Percentiles rank a stretch among this genome's conserved stretches.
phyloP scores from a whole-genome alignment of 2,888 invertebrate species.

The Rosalia funebris region DNA sequence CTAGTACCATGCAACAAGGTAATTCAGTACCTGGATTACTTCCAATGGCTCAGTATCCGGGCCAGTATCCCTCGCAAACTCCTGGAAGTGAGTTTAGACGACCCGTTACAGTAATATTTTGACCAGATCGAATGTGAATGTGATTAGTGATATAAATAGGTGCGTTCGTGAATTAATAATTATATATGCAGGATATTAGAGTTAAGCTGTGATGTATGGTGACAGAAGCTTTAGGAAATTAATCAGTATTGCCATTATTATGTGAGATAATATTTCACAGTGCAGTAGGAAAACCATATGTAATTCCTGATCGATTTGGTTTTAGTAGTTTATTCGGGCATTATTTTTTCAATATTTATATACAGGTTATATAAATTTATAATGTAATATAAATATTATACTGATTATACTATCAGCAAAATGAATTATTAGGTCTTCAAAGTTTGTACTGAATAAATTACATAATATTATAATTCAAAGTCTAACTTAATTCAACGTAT shows the following conservation, averaged over 20 bases:
- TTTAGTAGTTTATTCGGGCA: too few species aligned
- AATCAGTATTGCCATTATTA: constrained; percentile 23
- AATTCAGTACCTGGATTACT: constrained; percentile 67
- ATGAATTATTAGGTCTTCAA: too few species aligned
- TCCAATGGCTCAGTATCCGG: constrained; percentile 75
- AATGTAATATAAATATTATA: too few species aligned
- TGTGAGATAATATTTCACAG: constrained; percentile 8
- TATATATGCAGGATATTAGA: constrained; percentile 19
- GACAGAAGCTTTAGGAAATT: constrained; percentile 21
- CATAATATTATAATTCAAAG: too few species aligned
- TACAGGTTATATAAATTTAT: too few species aligned
- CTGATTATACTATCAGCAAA: too few species aligned
- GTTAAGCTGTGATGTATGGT: constrained; percentile 25
- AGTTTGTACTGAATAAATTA: too few species aligned
- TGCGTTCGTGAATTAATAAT: constrained; percentile 21
- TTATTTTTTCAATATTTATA: too few species aligned
- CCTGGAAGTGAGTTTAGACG: constrained; percentile 76
- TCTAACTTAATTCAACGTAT: too few species aligned
- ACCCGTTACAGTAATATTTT: constrained; percentile 83
- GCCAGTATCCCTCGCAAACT: constrained; percentile 67
- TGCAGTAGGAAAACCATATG: neutral
- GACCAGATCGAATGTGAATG: constrained; percentile 72
- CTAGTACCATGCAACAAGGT: constrained; percentile 64
- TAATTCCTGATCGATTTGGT: too few species aligned
- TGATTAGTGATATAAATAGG: constrained; percentile 48